Conservation (phyloP, 1,140 invertebrate species). For the Drosophila kepulauana region DNA sequence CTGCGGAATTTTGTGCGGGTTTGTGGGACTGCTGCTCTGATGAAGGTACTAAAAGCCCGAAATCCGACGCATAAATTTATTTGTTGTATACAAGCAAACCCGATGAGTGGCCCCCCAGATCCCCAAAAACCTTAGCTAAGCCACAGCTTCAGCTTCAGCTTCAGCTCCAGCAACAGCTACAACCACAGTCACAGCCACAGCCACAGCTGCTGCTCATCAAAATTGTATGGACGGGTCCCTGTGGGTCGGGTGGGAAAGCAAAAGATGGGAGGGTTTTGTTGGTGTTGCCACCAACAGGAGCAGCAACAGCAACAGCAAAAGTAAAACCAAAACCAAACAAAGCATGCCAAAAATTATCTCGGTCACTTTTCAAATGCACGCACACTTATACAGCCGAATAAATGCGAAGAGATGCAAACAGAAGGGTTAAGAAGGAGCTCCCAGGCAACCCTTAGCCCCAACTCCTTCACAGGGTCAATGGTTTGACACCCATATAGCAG, state of each 20-base stretch:
- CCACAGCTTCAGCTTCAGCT: slow-evolving; percentile 38
- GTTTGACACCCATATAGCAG: slow-evolving; percentile 30
- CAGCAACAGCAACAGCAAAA: slow-evolving; percentile 71
- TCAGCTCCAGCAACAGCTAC: slow-evolving; percentile 1
- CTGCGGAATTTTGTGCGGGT: neutral
- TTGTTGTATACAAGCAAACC: slow-evolving; percentile 46
- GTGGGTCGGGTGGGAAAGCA: neutral
- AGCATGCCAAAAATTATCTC: slow-evolving; percentile 81
- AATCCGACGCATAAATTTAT: slow-evolving; percentile 69
- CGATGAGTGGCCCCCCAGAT: slow-evolving; percentile 19
- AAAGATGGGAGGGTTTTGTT: slow-evolving; percentile 19
- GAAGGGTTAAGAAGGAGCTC: neutral
- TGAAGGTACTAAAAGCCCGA: slow-evolving; percentile 40
- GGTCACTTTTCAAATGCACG: slow-evolving; percentile 82
- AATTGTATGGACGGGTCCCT: slow-evolving; percentile 58
- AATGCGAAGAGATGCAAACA: neutral
- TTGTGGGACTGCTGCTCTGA: slow-evolving; percentile 19
- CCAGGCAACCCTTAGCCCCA: slow-evolving; percentile 9
- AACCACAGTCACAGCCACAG: slow-evolving; percentile 37
- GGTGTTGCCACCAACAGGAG: slow-evolving; percentile 15
- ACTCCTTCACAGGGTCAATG: slow-evolving; percentile 55
- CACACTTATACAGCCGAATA: slow-evolving; percentile 50
- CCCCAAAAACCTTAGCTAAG: slow-evolving; percentile 45
- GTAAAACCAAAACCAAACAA: slow-evolving; percentile 56
- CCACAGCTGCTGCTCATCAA: slow-evolving; percentile 73